Evolutionary conservation across 2,113 vertebrate species (phyloP).

Genomic region (Turdus rufiventris): DNA sequence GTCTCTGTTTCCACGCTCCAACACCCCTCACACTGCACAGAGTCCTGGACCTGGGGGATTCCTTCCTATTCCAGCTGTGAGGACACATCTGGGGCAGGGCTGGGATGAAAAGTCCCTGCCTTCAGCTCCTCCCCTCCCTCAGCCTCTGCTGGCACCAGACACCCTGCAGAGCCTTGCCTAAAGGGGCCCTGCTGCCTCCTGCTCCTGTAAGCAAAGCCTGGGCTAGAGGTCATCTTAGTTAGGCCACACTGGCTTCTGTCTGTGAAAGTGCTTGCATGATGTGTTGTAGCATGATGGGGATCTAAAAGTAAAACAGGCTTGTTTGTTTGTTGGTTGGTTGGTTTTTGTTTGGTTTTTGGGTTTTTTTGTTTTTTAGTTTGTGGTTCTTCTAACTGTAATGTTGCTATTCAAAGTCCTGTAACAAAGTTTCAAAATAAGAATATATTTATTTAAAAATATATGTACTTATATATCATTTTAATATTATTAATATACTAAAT

Average conservation of each 20-base stretch:
- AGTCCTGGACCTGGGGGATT: rapidly evolving
- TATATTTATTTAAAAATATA: too few relatives aligned
- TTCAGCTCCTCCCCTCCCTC: neutral
- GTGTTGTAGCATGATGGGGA: neutral
- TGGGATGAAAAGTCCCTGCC: neutral
- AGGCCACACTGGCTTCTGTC: neutral
- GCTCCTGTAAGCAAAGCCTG: neutral
- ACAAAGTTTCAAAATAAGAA: too few relatives aligned
- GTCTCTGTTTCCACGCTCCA: too few relatives aligned
- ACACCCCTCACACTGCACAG: rapidly evolving
- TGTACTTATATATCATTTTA: too few relatives aligned
- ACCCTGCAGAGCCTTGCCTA: neutral
- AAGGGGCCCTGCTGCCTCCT: neutral
- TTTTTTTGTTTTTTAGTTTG: neutral
- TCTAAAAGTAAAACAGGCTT: neutral
- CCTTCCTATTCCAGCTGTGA: neutral
- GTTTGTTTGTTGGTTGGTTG: too few relatives aligned
- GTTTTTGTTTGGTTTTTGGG: too few relatives aligned
- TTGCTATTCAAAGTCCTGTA: neutral
- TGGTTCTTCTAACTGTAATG: neutral
- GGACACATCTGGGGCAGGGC: neutral
- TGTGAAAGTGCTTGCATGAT: neutral
- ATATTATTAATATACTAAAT: too few relatives aligned
- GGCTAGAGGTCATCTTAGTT: neutral
- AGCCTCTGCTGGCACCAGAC: too few relatives aligned